Percentiles rank a stretch among this genome's conserved stretches.
Evolutionary conservation across 2,888 invertebrate species (phyloP).

Genomic region (Chromoteleia sp.): DNA sequence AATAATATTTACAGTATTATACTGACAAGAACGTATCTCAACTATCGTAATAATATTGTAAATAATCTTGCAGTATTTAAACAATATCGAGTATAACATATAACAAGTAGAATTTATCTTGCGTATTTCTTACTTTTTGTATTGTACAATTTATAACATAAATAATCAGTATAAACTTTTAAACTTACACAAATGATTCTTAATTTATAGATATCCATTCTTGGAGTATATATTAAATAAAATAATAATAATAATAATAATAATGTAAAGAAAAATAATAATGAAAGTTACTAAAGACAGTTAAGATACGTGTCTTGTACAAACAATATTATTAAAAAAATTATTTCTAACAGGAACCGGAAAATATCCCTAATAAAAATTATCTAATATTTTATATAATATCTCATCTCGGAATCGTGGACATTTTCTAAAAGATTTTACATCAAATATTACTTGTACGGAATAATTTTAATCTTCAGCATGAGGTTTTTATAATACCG

Average conservation of each 20-base stretch:
- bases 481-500: neutral
- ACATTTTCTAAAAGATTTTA: neutral
- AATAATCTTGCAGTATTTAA: no score
- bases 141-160: no score
- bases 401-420: constrained; percentile 19
- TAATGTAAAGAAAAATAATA: neutral
- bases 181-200: no score
- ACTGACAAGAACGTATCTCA: neutral
- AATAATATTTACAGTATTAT: constrained; percentile 18
- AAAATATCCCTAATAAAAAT: constrained; percentile 32
- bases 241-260: no score
- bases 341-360: constrained; percentile 19
- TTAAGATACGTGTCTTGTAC: constrained; percentile 13
- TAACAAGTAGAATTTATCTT: no score
- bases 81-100: no score
- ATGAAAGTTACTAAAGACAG: neutral
- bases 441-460: neutral
- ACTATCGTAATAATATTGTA: neutral
- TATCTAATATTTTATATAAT: constrained; percentile 29
- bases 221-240: no score
- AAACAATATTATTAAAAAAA: constrained; percentile 15
- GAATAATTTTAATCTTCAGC: no score
- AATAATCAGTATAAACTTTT: no score
- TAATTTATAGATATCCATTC: no score
- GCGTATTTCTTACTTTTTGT: no score